Conservation (phyloP, 2,888 invertebrate genomes). For the Harpagoxenus sublaevis region DNA sequence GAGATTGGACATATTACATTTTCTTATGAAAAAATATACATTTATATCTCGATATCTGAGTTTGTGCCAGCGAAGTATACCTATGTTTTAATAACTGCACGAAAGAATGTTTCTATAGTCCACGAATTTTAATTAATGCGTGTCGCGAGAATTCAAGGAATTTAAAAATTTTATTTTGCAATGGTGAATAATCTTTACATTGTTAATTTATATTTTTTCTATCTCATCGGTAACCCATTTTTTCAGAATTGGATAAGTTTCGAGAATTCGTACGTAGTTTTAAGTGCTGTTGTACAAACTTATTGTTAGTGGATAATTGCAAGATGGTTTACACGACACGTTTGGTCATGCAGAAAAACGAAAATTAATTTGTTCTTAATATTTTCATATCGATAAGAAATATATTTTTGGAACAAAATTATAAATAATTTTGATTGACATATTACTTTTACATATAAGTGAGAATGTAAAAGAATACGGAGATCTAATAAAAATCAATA, state of each 20-base stretch:
- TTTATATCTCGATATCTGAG: constrained; percentile 43
- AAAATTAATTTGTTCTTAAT: background rate
- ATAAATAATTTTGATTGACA: background rate
- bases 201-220: constrained; percentile 72
- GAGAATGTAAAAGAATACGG: background rate
- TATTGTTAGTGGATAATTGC: background rate
- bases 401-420: background rate
- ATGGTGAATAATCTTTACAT: constrained; percentile 72
- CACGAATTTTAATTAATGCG: constrained; percentile 68
- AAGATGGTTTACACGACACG: background rate
- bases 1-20: constrained; percentile 64
- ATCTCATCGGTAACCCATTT: background rate
- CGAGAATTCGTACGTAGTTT: background rate
- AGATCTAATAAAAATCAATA: constrained; percentile 15
- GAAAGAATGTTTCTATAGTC: constrained; percentile 60
- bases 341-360: background rate
- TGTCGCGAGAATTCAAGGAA: constrained; percentile 44
- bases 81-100: constrained; percentile 66
- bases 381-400: background rate
- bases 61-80: constrained; percentile 36
- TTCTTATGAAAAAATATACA: constrained; percentile 36
- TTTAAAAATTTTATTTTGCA: constrained; percentile 59
- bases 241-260: constrained; percentile 20
- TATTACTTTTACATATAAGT: background rate
- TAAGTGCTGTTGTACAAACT: constrained; percentile 13